Base-by-base conservation (phyloP, 2,113 vertebrate genomes). In the Anarrhichthys ocellatus region DNA sequence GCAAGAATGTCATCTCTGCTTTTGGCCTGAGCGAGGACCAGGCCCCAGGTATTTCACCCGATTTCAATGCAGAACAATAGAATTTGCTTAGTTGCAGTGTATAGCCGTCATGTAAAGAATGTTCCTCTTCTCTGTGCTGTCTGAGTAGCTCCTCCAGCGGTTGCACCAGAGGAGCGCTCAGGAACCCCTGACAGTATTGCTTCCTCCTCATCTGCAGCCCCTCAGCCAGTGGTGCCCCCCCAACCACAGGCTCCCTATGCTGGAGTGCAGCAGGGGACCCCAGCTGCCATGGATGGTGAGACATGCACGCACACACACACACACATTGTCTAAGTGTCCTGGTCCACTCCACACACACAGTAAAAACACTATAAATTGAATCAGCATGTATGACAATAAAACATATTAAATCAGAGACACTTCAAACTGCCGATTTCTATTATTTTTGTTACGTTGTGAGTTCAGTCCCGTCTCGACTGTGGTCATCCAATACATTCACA, bases 1-100 rank as follows among this genome's bases (percentile, higher is more conserved):
- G 90, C 95, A 99, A 99, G 96, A 99, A 99, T 89, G 97, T 99
- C 87, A 99, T 99, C 95, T 99, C 98, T 61, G 96, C 98, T 0
- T 99, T 99, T 84, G 97, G 98, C 80, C 92, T 99, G 91, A 96
- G 96, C 70, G 98, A 99, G 91, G 97, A 99, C 90, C 97, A 98
- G 86, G 95, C 95, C 88, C 94, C 96, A 93, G 98, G 98, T 99
- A 96, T 84, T 61, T 10, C 20, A 8, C 15, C 17, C 20, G 27
- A 1, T 29, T 8, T 5, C 24, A 24, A 14, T 4, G 0, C 24
- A 59, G 2, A 46, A 22, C 9, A 13, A 5, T 2, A 17, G 36
- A 0, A 22, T 40, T 32, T 65, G 27, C 20, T 69, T 72, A 7
- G 40, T 73, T 64, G 73, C 17, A 34, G 17, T 66, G 10, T 24